Evolutionary conservation across 2,888 invertebrate genomes (phyloP).

Genomic region (Leptopilina myrica): DNA sequence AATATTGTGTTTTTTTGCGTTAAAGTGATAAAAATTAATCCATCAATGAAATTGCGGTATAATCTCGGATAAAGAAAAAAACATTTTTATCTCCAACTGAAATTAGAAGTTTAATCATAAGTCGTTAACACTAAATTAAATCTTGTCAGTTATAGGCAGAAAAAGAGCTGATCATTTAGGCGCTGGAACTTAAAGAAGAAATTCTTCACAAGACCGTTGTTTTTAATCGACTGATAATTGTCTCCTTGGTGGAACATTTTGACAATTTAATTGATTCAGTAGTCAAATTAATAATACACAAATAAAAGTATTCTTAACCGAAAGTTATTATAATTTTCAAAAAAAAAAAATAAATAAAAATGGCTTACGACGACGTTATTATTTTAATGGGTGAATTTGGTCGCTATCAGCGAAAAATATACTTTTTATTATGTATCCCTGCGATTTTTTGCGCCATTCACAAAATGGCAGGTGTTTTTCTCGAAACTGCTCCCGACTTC

Average conservation of each 20-base stretch:
- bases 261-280: background rate
- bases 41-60: background rate
- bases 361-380: conserved; percentile 86
- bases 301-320: background rate
- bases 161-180: background rate
- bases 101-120: too few relatives aligned
- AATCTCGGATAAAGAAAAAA: background rate
- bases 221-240: background rate
- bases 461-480: conserved; percentile 85
- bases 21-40: too few relatives aligned
- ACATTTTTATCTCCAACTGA: background rate
- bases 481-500: conserved; percentile 82
- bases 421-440: conserved; percentile 83
- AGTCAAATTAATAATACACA: background rate
- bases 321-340: conserved; percentile 23
- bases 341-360: conserved; percentile 65
- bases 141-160: background rate
- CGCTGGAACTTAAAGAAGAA: background rate
- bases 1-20: too few relatives aligned
- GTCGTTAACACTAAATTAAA: too few relatives aligned
- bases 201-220: background rate
- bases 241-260: background rate
- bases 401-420: conserved; percentile 83
- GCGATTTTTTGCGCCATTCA: conserved; percentile 87
- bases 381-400: conserved; percentile 84